Evolutionary conservation across 1,140 invertebrate species (phyloP).

Genomic region (Bombus superbus): DNA sequence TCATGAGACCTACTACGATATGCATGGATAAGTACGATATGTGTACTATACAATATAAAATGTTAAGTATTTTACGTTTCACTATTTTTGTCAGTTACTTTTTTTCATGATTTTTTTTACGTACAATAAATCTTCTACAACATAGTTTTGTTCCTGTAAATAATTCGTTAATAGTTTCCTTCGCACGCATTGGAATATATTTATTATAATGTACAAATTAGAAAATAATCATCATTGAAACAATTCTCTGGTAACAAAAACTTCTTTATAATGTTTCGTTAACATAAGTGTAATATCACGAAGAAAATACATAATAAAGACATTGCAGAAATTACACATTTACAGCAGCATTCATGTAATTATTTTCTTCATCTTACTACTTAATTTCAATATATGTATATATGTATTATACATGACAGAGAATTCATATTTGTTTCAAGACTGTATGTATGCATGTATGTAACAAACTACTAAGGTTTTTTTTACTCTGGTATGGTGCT

Average conservation of each 20-base stretch:
- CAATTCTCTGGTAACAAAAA: background rate
- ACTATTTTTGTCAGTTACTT: conserved; percentile 13
- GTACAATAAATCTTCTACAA: conserved; percentile 30
- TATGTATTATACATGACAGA: conserved; percentile 22
- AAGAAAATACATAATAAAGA: background rate
- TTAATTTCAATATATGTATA: background rate
- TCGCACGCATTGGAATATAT: background rate
- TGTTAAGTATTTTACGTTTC: conserved; percentile 29
- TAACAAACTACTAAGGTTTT: conserved; percentile 30
- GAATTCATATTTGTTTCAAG: background rate
- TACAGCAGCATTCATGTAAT: background rate
- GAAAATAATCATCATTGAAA: conserved; percentile 14
- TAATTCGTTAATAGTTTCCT: conserved; percentile 12
- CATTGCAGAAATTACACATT: background rate
- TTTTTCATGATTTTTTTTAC: background rate
- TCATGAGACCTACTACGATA: conserved; percentile 49
- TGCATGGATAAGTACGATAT: conserved; percentile 55
- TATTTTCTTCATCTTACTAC: background rate
- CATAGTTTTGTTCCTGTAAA: background rate
- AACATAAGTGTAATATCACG: background rate
- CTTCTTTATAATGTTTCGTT: background rate
- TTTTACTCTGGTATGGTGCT: conserved; percentile 51
- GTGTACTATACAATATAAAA: conserved; percentile 50
- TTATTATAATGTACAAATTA: conserved; percentile 33
- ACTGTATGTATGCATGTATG: conserved; percentile 13